Base-by-base conservation (phyloP, 2,888 invertebrate genomes). In the Papilio demoleus region DNA sequence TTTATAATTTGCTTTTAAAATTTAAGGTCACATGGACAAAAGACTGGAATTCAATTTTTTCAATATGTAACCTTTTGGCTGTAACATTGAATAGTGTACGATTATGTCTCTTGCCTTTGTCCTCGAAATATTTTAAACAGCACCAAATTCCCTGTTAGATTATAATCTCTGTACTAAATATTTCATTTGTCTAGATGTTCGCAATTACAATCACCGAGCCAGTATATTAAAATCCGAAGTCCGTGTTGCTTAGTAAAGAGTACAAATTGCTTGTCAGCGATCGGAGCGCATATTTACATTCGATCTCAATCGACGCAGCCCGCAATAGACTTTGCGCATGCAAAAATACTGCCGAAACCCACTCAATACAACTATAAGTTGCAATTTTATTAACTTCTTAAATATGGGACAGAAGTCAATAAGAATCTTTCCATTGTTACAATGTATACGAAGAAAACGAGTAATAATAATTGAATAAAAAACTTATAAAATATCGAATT, bases 241-340 rank as follows among this genome's bases (percentile, higher is more conserved):
- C 53, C 31, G 53, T 9, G 22, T 14, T 53, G 53, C 2, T 24
- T 19, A 34, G 47, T 59, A 42, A 38, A 63, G 22, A 27, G 65
- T 38, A 66, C 58, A 64, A 40, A 62, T 65, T 34, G 36, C 60
- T 56, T 65, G 58, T 38, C 60, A 50, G 50, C 42, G 17, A 11
- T 40, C 14, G 22, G 58, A 63, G 19, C 45, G 31, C 53, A 67
- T 66, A 71, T 70, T 68, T 60, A 38, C 60, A 47, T 60, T 72
- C 62, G 70, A 72, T 73, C 61, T 71, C 62, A 71, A 74, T 72
- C 71, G 73, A 72, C 70, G 68, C 60, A 71, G 70, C 72, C 76
- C 79, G 81, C 79, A 81, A 83, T 81, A 81, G 80, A 82, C 74
- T 77, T 79, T 80, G 79, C 78, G 74, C 72, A 68, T 12, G 60